These are phyloP conservation scores for Antedon mediterranea DNA, from an alignment of 53 echinoderm and acorn worm species.

Conservation along the genomic window DNA sequence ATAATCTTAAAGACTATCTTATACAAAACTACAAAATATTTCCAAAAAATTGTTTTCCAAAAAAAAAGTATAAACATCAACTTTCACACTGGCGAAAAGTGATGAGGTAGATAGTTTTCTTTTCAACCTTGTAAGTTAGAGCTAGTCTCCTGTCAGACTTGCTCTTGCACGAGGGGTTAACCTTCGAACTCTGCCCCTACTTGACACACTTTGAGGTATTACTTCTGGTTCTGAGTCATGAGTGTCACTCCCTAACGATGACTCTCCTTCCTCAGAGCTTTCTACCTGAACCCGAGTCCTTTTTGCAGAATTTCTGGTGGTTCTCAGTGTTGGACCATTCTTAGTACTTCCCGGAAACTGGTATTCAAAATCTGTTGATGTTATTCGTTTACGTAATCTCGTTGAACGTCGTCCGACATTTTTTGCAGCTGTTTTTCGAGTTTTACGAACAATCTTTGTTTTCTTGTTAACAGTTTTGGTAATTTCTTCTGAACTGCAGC, in stretches of 20 bases:
- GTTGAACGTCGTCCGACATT: not conserved
- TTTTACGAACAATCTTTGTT: not conserved
- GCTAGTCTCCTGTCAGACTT: slow-evolving; percentile 27
- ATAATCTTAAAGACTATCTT: too few species aligned
- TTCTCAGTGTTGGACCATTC: slow-evolving; percentile 3
- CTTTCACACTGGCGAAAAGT: not conserved
- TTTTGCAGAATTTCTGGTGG: slow-evolving; percentile 52
- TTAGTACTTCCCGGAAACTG: not conserved
- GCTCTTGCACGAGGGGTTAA: slow-evolving; percentile 46
- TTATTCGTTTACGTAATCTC: slow-evolving; percentile 9
- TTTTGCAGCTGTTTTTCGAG: not conserved
- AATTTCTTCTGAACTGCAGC: slow-evolving; percentile 18
- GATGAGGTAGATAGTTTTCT: not conserved
- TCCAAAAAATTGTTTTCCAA: not conserved
- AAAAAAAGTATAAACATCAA: not conserved
- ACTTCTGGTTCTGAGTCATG: slow-evolving; percentile 10
- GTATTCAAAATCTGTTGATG: slow-evolving; percentile 32
- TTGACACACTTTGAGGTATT: slow-evolving; percentile 45
- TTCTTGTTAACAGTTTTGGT: not conserved
- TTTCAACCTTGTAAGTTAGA: not conserved
- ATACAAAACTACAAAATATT: not conserved
- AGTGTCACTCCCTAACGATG: slow-evolving; percentile 13
- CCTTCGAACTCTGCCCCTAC: slow-evolving; percentile 44
- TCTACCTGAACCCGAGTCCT: slow-evolving; percentile 31
- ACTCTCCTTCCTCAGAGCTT: slow-evolving; percentile 32